Conservation (phyloP, 2,888 invertebrate genomes). For the Caenorhabditis doughertyi region DNA sequence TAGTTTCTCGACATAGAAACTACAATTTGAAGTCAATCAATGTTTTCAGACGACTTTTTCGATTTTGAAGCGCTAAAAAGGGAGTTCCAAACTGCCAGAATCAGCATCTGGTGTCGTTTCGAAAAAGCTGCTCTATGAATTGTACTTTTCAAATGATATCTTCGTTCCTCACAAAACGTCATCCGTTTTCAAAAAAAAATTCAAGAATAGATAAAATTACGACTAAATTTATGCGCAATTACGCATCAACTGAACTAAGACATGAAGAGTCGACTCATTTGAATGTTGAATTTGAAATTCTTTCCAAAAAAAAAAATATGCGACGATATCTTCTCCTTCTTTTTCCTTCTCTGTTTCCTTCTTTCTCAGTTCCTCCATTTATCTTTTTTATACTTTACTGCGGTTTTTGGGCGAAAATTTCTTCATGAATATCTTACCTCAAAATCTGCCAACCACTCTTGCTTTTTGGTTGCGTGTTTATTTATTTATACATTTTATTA, state of each 20-base stretch:
- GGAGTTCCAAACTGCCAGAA: too few relatives aligned
- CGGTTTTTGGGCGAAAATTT: not conserved
- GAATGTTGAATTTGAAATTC: slow-evolving; percentile 24
- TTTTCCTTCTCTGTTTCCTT: not conserved
- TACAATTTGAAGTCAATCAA: too few relatives aligned
- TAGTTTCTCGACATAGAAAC: not conserved
- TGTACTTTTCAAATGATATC: too few relatives aligned
- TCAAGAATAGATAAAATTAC: not conserved
- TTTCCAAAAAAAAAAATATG: not conserved
- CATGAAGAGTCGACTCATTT: slow-evolving; percentile 9
- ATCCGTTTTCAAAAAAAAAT: not conserved
- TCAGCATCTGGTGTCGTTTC: too few relatives aligned
- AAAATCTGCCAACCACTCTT: not conserved
- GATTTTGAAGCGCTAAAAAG: too few relatives aligned
- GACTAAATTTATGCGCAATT: slow-evolving; percentile 43
- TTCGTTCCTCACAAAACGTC: too few relatives aligned
- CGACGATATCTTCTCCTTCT: slow-evolving; percentile 12
- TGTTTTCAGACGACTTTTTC: too few relatives aligned
- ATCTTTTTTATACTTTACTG: not conserved
- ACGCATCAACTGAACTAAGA: not conserved
- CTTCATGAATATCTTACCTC: slow-evolving; percentile 44
- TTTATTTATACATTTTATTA: too few relatives aligned
- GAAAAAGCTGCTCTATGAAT: too few relatives aligned
- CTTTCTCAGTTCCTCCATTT: not conserved
- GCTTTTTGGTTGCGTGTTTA: too few relatives aligned